Base-by-base conservation (phyloP, 2,113 vertebrate species). In the Etheostoma spectabile region DNA sequence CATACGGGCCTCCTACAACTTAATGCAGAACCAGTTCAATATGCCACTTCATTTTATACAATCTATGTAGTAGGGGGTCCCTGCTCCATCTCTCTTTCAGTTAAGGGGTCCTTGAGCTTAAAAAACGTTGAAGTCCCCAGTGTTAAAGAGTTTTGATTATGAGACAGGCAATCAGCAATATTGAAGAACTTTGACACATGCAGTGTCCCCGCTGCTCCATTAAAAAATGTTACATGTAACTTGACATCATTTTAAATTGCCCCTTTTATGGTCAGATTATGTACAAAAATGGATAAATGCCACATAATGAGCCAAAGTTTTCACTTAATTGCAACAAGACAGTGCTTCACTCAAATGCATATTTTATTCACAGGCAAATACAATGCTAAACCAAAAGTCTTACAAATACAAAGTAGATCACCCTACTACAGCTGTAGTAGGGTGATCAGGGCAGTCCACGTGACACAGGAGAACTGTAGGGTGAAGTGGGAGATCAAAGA, bases 341-440 rank as follows among this genome's bases (percentile, higher is more conserved):
- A 61, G 13, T 1, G n/a, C 61, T 69, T 42, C 14, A 48, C 85
- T 85, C 64, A 89, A 80, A 84, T 77, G 3, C 64, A 74, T 22
- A 63, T 82, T 94, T 95, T 94, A 94, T 94, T 94, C 75, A 89
- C 88, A 93, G 67, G 73, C 87, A 91, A 91, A 91, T 78, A 84
- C 81, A 91, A 90, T 35, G 64, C 62, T 73, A 78, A 90, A 80
- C 86, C 77, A 89, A 70, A 80, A 82, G 35, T 74, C 46, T 70
- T 76, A 79, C 79, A 88, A 83, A 87, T 60, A 80, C 56, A 78
- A 73, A 80, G 27, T n/a, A n/a, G n/a, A n/a, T n/a, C n/a, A n/a
- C n/a, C n/a, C n/a, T n/a, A n/a, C n/a, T n/a, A n/a, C 51, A 15
- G 45, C 55, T 65, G 45, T 63, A 62, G 27, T 27, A 0, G 33